Evolutionary conservation across 2,888 invertebrate species (phyloP).

Genomic region (Globia sparganii): DNA sequence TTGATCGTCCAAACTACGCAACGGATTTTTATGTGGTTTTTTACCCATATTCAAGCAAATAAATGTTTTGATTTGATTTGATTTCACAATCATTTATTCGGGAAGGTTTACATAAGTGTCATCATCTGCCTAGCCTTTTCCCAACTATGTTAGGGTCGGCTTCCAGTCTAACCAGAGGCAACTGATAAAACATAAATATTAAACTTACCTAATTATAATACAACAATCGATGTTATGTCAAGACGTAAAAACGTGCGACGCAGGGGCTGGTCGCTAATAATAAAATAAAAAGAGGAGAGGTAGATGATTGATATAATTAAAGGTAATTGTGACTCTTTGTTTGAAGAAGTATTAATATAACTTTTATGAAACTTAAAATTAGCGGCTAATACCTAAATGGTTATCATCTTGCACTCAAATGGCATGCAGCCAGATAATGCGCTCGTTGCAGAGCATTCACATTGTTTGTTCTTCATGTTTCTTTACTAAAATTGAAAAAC

Average conservation of each 20-base stretch:
- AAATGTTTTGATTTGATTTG: no score
- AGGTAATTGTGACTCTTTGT: constrained; percentile 29
- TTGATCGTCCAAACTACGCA: background rate
- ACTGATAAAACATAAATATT: background rate
- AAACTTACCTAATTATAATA: background rate
- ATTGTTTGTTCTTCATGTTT: constrained; percentile 31
- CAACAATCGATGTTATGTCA: background rate
- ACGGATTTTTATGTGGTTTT: background rate
- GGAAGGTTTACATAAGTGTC: no score
- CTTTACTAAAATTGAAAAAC: background rate
- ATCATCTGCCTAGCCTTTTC: no score
- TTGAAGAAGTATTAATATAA: constrained; percentile 22
- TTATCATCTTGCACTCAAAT: constrained; percentile 23
- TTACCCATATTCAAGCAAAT: no score
- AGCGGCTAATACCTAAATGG: constrained; percentile 18
- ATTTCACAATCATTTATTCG: background rate
- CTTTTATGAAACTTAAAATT: constrained; percentile 16
- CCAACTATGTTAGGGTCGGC: no score
- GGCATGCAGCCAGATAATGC: constrained; percentile 34
- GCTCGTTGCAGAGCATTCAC: constrained; percentile 30
- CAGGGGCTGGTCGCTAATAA: background rate
- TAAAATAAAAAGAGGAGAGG: background rate
- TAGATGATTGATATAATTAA: background rate
- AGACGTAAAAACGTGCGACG: background rate
- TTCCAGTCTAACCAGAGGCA: no score